Evolutionary conservation across 2,113 vertebrate genomes (phyloP).

Genomic region (Cavia aperea): DNA sequence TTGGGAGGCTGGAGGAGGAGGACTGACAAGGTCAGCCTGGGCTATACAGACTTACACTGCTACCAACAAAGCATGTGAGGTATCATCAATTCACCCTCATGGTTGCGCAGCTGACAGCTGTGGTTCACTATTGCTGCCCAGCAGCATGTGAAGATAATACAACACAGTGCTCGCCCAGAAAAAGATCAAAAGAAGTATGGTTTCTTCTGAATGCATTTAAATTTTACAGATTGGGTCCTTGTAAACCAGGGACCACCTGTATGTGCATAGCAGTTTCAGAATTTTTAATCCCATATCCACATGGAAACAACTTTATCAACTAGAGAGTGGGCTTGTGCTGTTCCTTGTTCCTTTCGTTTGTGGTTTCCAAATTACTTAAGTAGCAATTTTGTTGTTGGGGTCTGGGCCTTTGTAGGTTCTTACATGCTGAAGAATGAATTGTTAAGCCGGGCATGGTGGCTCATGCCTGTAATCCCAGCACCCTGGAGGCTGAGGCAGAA

Average conservation of each 20-base stretch:
- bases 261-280: not conserved
- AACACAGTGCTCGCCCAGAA: not conserved
- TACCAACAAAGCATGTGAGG: not conserved
- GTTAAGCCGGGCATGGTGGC: too few relatives aligned
- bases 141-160: not conserved
- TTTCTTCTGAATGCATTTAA: not conserved
- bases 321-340: too few relatives aligned
- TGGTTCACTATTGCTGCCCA: not conserved
- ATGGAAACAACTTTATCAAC: not conserved
- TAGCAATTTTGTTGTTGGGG: not conserved
- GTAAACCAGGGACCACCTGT: not conserved
- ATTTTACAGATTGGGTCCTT: not conserved
- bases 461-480: too few relatives aligned
- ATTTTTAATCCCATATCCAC: not conserved
- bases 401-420: not conserved
- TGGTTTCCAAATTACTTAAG: not conserved
- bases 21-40: not conserved
- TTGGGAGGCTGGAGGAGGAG: not conserved
- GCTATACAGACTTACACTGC: not conserved
- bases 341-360: not conserved
- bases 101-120: not conserved
- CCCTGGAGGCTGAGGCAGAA: too few relatives aligned
- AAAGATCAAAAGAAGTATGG: not conserved
- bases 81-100: not conserved
- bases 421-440: not conserved